Percentiles rank a stretch among this genome's conserved stretches.
Conservation (phyloP, 2,888 invertebrate species). For the Zygaena filipendulae region DNA sequence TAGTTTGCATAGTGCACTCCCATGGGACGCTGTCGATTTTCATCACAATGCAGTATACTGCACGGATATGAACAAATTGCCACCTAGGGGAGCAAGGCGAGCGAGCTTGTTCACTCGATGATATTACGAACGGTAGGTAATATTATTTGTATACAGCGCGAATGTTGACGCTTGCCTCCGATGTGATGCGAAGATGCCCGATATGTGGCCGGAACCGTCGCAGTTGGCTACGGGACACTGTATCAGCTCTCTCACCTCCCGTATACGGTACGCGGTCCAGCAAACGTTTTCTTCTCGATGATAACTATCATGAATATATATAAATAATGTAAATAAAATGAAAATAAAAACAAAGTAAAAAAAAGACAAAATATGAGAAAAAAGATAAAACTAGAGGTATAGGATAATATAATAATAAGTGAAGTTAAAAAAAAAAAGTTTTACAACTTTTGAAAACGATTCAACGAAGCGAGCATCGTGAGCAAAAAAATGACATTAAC, state of each 20-base stretch:
- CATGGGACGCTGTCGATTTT: constrained; percentile 39
- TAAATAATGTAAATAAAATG: constrained; percentile 17
- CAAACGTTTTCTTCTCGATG: constrained; percentile 45
- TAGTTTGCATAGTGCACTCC: constrained; percentile 67
- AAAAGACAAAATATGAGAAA: constrained; percentile 16
- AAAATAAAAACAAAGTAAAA: constrained; percentile 20
- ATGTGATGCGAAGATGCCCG: constrained; percentile 90
- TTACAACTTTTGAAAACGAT: no score
- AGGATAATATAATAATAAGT: not conserved
- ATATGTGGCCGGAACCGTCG: constrained; percentile 89
- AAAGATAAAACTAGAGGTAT: constrained; percentile 7
- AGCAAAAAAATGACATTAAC: not conserved
- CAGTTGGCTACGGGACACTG: constrained; percentile 84
- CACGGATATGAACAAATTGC: constrained; percentile 50
- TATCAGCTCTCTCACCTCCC: constrained; percentile 79
- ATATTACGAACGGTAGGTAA: no score
- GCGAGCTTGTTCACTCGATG: constrained; percentile 14
- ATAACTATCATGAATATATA: constrained; percentile 43
- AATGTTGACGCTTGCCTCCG: constrained; percentile 80
- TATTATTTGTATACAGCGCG: no score
- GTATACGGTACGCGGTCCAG: constrained; percentile 67
- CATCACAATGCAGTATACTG: no score
- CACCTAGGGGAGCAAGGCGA: constrained; percentile 36
- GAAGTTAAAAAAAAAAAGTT: not conserved
- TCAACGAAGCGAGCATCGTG: no score